Evolutionary conservation across 2,797 vertebrate genomes (phyloP).

Genomic region (Pangasius krempfi): DNA sequence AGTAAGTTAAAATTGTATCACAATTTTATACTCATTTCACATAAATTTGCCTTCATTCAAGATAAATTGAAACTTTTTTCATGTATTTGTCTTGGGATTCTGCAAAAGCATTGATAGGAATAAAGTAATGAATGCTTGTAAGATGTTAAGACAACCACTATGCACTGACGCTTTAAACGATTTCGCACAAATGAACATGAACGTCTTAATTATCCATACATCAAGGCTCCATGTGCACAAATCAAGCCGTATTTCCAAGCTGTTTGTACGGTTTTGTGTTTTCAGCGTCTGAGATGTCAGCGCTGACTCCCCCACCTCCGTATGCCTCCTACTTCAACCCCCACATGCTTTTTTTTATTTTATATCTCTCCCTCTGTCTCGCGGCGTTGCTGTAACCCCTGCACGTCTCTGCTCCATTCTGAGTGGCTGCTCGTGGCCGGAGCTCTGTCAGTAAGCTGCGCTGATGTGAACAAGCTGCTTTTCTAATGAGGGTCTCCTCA

Average conservation of each 20-base stretch:
- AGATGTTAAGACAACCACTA: neutral
- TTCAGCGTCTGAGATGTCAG: neutral
- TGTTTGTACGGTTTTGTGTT: neutral
- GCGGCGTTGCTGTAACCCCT: conserved; percentile 63
- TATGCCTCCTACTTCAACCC: conserved; percentile 13
- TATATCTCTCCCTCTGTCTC: conserved; percentile 59
- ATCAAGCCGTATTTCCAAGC: neutral
- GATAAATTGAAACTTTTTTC: neutral
- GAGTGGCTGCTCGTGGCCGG: conserved; percentile 12
- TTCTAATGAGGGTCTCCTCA: conserved; percentile 51
- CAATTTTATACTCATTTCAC: no score
- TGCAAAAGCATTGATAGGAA: neutral
- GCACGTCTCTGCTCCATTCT: conserved; percentile 63
- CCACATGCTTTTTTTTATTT: conserved; percentile 45
- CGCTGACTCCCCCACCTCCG: conserved; percentile 31
- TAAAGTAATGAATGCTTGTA: neutral
- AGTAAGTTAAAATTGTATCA: neutral
- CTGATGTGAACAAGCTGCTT: conserved; percentile 50
- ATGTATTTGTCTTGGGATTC: neutral
- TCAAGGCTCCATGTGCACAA: neutral
- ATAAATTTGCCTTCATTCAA: neutral
- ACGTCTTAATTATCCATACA: neutral
- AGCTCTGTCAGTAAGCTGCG: conserved; percentile 43
- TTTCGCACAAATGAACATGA: neutral
- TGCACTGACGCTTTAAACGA: neutral